Base-by-base conservation (phyloP, 2,797 vertebrate genomes). In the Rhabdomys pumilio region DNA sequence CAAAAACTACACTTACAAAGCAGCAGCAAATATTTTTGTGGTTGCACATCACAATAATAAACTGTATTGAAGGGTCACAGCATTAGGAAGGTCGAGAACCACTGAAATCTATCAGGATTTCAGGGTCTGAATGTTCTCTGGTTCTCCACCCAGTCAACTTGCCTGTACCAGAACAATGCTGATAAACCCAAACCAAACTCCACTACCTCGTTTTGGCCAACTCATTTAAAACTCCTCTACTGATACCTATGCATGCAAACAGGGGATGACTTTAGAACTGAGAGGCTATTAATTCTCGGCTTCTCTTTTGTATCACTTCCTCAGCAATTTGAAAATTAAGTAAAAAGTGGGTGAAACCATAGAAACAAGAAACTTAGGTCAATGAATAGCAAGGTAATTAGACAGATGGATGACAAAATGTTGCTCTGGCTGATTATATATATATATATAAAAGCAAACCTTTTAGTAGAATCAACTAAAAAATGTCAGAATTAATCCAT, bases 181-280 rank as follows among this genome's bases (percentile, higher is more conserved):
- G 24, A 89, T 34, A 80, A 94, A 92, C 59, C n/a, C 57, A 72
- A 90, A 94, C 63, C 41, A 55, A 90, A 90, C 81, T 41, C 72
- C 44, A 97, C 44, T 9, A 61, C 44, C 50, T 93, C 82, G 85
- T 69, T 80, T 73, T 76, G 61, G 29, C 44, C 67, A 93, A 80
- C 11, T 82, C 63, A 87, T 82, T 82, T 47, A 79, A 81, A 96
- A 94, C 12, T n/a, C 63, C 55, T 94, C 69, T 31, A 90, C 29
- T 20, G 55, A 75, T 10, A 92, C 95, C 53, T 80, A 11, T 38
- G 87, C 11, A 87, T 55, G 38, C 34, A 84, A 83, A 72, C 1
- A 50, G 38, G 34, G 47, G 47, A 95, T 7, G 22, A 12, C 41
- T 93, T 81, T 63, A 84, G 50, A 92, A 85, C 84, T 31, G 10